These are phyloP conservation scores for Tetrapedia diversipes DNA, from an alignment of 2,888 invertebrate genomes.

Conservation along the genomic window DNA sequence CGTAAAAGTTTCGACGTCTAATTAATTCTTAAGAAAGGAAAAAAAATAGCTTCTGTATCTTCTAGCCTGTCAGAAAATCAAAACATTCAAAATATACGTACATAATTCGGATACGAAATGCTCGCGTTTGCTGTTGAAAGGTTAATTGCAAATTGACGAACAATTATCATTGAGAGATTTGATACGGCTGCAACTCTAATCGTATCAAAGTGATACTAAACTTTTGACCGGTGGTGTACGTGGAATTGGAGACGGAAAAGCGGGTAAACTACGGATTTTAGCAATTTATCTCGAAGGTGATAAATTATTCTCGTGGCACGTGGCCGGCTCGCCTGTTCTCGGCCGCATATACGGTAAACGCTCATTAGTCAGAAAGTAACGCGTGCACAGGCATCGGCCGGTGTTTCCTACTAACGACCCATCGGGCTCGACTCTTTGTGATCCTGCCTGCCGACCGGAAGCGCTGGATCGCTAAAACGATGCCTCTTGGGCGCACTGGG, in stretches of 20 bases:
- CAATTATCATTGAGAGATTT: too few relatives aligned
- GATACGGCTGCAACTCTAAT: too few relatives aligned
- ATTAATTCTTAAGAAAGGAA: too few relatives aligned
- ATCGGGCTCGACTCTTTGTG: constrained; percentile 41
- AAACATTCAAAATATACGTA: too few relatives aligned
- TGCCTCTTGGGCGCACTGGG: background rate
- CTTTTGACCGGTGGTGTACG: too few relatives aligned
- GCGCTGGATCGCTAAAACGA: constrained; percentile 17
- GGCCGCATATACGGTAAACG: constrained; percentile 44
- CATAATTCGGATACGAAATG: too few relatives aligned
- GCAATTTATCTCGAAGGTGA: constrained; percentile 47
- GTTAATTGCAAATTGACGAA: too few relatives aligned
- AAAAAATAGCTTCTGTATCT: too few relatives aligned
- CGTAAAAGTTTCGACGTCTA: too few relatives aligned
- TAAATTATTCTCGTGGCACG: constrained; percentile 63
- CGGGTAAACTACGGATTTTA: constrained; percentile 6
- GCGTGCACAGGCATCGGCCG: constrained; percentile 27
- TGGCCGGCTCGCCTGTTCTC: constrained; percentile 42
- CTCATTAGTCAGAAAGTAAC: constrained; percentile 55
- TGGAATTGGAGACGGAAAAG: background rate
- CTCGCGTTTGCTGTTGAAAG: too few relatives aligned
- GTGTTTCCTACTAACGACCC: constrained; percentile 41
- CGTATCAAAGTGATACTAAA: too few relatives aligned
- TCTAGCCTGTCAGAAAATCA: too few relatives aligned
- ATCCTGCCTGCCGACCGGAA: constrained; percentile 33